Evolutionary conservation across 2,113 vertebrate genomes (phyloP).

Genomic region (Talpa occidentalis): DNA sequence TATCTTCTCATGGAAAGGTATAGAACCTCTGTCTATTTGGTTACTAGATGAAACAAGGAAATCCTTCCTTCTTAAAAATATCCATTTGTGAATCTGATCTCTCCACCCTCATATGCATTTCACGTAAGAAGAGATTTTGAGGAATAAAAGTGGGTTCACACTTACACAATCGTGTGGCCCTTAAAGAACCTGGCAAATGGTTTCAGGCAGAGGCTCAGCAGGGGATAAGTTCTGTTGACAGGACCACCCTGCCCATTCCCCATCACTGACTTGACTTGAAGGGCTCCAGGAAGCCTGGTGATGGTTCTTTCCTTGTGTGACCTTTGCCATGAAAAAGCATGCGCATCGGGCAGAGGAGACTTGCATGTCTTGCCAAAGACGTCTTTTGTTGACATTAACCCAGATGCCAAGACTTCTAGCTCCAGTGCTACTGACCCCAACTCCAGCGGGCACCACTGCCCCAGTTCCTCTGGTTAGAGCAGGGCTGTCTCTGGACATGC

Average conservation of each 20-base stretch:
- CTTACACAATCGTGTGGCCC: background rate
- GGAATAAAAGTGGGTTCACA: background rate
- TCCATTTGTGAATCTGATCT: background rate
- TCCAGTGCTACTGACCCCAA: background rate
- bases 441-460: accelerated
- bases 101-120: background rate
- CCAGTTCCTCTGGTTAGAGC: background rate
- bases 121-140: background rate
- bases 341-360: background rate
- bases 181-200: background rate
- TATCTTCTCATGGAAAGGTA: background rate
- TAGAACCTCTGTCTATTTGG: background rate
- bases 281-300: background rate
- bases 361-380: background rate
- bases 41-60: background rate
- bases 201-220: background rate
- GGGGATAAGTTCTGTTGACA: background rate
- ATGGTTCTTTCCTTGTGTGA: background rate
- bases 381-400: background rate
- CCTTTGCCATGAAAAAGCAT: background rate
- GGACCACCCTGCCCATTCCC: background rate
- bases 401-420: background rate
- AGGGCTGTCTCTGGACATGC: background rate
- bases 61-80: background rate
- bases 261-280: background rate